These are phyloP conservation scores for Cliona cf. orientalis DNA, from an alignment of 37 sponge, comb jelly and placozoan genomes.

Conservation along the genomic window DNA sequence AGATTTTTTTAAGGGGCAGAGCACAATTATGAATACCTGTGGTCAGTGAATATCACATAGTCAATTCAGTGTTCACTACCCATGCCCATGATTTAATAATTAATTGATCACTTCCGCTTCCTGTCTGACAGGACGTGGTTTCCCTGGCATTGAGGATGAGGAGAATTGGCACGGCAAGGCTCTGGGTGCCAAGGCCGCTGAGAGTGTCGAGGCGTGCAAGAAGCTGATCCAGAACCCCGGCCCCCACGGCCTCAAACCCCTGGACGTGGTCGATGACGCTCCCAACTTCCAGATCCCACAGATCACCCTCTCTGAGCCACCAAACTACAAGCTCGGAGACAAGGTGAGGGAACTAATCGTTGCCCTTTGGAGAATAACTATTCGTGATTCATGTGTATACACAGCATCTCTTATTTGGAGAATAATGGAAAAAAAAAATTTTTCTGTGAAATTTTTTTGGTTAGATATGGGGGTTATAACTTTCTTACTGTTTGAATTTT, in stretches of 20 bases:
- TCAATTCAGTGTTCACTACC: too few species aligned
- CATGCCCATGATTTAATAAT: not conserved
- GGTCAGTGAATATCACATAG: too few species aligned
- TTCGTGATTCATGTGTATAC: not conserved
- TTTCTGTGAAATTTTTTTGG: too few species aligned
- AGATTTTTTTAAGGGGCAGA: too few species aligned
- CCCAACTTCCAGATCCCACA: conserved; percentile 60
- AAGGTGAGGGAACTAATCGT: conserved; percentile 64
- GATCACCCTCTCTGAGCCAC: conserved; percentile 71
- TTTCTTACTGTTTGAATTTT: too few species aligned
- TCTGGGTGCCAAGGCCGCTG: conserved; percentile 71
- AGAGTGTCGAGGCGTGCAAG: conserved; percentile 70
- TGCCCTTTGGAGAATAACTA: not conserved
- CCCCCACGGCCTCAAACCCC: conserved; percentile 61
- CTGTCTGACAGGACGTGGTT: conserved; percentile 48
- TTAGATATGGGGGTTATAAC: too few species aligned
- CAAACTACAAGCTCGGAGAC: conserved; percentile 91
- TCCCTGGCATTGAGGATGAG: conserved; percentile 77
- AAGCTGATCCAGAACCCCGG: conserved; percentile 70
- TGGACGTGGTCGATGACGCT: conserved; percentile 78
- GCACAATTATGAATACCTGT: too few species aligned
- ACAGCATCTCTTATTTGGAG: not conserved
- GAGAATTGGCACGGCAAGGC: conserved; percentile 93
- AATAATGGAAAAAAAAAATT: too few species aligned
- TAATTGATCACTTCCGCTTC: not conserved